Evolutionary conservation across 2,888 invertebrate species (phyloP).

Genomic region (Metopia argyrocephala): DNA sequence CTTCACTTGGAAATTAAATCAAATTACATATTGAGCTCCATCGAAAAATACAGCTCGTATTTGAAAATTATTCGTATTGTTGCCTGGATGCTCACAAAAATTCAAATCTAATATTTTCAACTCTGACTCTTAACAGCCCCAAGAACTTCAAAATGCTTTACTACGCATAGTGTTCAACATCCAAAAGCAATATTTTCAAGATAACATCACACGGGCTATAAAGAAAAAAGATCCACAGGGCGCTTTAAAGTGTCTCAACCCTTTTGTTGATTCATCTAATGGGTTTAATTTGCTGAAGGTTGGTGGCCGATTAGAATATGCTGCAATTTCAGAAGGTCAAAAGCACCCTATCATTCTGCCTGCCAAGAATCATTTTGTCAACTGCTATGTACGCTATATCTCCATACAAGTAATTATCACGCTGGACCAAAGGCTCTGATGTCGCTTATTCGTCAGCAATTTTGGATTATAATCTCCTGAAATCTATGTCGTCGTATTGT

Average conservation of each 20-base stretch:
- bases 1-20: background rate
- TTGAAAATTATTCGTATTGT: slow-evolving; percentile 23
- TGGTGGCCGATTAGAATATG: slow-evolving; percentile 38
- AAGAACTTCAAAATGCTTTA: background rate
- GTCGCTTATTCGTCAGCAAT: slow-evolving; percentile 35
- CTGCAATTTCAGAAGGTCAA: background rate
- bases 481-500: slow-evolving; percentile 40
- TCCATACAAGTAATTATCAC: slow-evolving; percentile 55
- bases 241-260: background rate
- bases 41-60: slow-evolving; percentile 23
- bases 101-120: background rate
- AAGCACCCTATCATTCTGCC: slow-evolving; percentile 40
- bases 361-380: slow-evolving; percentile 20
- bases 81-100: slow-evolving; percentile 33
- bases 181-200: background rate
- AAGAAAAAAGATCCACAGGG: background rate
- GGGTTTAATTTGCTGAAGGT: slow-evolving; percentile 29
- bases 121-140: background rate
- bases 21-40: slow-evolving; percentile 11
- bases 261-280: background rate
- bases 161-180: background rate
- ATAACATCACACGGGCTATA: background rate
- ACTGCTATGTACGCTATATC: slow-evolving; percentile 40
- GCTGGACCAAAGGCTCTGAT: slow-evolving; percentile 55
- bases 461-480: slow-evolving; percentile 52